Evolutionary conservation across 2,113 vertebrate species (phyloP).

Genomic region (Regulus satrapa): DNA sequence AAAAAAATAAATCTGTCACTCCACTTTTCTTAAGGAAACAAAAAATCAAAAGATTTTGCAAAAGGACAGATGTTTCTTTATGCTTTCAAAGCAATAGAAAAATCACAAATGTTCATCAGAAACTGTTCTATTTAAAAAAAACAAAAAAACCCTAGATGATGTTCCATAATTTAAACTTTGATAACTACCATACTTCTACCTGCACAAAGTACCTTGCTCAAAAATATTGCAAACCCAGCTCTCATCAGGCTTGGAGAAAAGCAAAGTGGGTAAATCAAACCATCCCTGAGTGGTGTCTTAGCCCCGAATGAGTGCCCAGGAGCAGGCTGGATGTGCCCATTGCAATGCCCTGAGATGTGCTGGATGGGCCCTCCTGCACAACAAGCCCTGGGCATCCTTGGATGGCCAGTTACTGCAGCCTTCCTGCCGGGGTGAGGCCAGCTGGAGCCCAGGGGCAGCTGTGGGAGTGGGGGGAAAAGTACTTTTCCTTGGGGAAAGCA

Average conservation of each 20-base stretch:
- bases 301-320: neutral
- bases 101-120: neutral
- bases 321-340: neutral
- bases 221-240: neutral
- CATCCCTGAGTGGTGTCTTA: neutral
- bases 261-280: neutral
- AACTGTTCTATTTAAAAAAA: neutral
- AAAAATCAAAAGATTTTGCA: neutral
- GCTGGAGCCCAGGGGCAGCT: neutral
- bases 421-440: rapidly evolving
- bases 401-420: rapidly evolving
- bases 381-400: rapidly evolving
- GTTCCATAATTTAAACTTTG: neutral
- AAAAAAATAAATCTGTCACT: neutral
- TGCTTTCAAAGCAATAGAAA: neutral
- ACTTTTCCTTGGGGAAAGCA: too few relatives aligned
- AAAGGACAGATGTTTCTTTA: neutral
- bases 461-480: neutral
- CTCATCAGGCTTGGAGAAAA: neutral
- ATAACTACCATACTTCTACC: neutral
- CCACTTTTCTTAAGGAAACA: neutral
- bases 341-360: rapidly evolving
- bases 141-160: neutral
- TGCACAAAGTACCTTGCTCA: neutral
- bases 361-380: neutral